phyloP scores from a whole-genome alignment of 2,888 invertebrate species.

The Globia sparganii region DNA sequence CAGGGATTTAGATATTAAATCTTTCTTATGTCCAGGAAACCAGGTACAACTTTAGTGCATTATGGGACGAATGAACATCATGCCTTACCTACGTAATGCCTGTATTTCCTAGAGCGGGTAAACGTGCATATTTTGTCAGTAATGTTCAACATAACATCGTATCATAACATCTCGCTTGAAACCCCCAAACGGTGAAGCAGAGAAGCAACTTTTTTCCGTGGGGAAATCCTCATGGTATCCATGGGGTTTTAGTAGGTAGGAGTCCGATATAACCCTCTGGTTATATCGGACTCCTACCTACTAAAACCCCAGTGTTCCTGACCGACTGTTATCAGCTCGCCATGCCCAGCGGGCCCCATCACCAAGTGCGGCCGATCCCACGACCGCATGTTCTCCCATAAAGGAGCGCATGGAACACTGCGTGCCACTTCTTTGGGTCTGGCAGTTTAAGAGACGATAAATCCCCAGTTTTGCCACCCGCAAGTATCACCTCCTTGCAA shows the following conservation, averaged over 20 bases:
- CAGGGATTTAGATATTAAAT: constrained; percentile 5
- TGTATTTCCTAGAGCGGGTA: neutral
- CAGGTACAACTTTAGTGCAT: constrained; percentile 1
- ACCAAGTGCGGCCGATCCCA: too few relatives aligned
- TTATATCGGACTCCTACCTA: too few relatives aligned
- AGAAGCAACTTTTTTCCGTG: neutral
- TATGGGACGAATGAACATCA: too few relatives aligned
- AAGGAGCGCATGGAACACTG: neutral
- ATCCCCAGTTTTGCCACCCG: neutral
- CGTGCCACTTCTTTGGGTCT: neutral
- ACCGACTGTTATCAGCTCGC: too few relatives aligned
- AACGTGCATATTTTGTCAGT: neutral
- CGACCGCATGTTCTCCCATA: neutral
- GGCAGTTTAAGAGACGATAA: neutral
- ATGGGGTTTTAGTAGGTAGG: too few relatives aligned
- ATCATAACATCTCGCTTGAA: neutral
- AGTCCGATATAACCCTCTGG: too few relatives aligned
- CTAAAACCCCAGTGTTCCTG: too few relatives aligned
- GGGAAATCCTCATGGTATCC: too few relatives aligned
- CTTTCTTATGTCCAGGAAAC: neutral
- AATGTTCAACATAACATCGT: neutral
- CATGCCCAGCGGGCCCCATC: too few relatives aligned
- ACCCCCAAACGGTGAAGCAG: neutral
- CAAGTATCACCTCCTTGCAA: too few relatives aligned
- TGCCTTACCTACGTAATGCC: too few relatives aligned